Conservation (phyloP, 2,797 vertebrate genomes). For the Melanogrammus aeglefinus region DNA sequence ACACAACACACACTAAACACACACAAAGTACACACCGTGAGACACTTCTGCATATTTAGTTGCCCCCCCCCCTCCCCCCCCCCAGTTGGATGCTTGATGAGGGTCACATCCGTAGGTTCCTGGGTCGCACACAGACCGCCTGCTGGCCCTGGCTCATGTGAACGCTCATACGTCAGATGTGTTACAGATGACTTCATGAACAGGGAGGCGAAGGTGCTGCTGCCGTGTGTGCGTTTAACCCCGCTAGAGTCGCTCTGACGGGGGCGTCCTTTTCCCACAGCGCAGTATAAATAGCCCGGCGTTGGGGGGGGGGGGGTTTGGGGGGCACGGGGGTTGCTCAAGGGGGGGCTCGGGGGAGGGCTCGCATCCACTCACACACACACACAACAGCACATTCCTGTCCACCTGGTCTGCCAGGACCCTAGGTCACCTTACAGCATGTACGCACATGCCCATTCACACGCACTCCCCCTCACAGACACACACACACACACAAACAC, state of each 20-base stretch:
- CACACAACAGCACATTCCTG: constrained; percentile 71
- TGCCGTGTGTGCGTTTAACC: constrained; percentile 36
- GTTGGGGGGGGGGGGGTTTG: constrained; percentile 63
- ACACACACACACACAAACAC: not conserved
- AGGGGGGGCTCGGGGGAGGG: constrained; percentile 51
- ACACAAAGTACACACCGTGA: no score
- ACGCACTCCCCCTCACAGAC: not conserved
- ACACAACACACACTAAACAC: no score
- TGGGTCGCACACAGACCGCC: not conserved
- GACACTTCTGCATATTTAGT: not conserved
- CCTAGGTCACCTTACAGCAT: constrained; percentile 67
- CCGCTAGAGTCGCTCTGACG: constrained; percentile 48
- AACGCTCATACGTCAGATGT: not conserved
- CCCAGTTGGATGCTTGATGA: not conserved
- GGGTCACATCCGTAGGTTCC: not conserved
- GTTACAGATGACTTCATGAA: not conserved
- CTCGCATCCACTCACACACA: constrained; percentile 57
- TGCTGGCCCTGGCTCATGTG: not conserved
- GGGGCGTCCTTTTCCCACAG: constrained; percentile 73
- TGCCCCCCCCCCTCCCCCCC: not conserved
- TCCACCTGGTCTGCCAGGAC: constrained; percentile 70
- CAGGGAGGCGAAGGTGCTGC: constrained; percentile 15
- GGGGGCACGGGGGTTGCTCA: constrained; percentile 55
- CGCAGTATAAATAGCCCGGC: constrained; percentile 74
- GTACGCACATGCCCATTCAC: constrained; percentile 16